Conservation (phyloP, 1,140 invertebrate species). For the Triops longicaudatus region DNA sequence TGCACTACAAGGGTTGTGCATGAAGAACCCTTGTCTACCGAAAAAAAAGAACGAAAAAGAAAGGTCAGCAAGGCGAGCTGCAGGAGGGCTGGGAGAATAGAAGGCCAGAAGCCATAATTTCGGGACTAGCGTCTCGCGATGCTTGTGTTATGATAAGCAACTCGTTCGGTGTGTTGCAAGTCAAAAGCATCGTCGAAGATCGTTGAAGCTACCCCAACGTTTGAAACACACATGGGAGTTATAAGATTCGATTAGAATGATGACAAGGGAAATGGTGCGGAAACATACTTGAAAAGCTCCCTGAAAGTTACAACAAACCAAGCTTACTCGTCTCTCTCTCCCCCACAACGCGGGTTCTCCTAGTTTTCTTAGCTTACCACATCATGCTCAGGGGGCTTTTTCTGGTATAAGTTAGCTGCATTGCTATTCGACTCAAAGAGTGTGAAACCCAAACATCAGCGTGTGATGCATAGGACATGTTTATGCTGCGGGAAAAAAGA, state of each 20-base stretch:
- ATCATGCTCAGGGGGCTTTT: background rate
- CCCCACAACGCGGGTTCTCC: background rate
- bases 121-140: background rate
- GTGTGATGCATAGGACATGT: background rate
- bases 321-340: background rate
- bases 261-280: conserved; percentile 10
- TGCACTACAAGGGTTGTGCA: background rate
- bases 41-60: background rate
- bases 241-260: conserved; percentile 13
- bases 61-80: background rate
- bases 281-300: background rate
- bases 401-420: background rate
- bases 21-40: background rate
- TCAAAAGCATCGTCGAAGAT: conserved; percentile 1
- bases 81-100: background rate
- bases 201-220: background rate
- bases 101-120: conserved; percentile 7
- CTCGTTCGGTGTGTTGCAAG: background rate
- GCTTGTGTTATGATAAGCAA: conserved; percentile 12
- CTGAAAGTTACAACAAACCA: no score
- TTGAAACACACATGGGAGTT: background rate
- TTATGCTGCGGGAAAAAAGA: background rate
- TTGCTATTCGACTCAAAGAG: background rate
- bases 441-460: conserved; percentile 2
- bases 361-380: background rate